These are phyloP conservation scores for Chrosomus eos DNA, from an alignment of 2,797 vertebrate species.

Conservation along the genomic window DNA sequence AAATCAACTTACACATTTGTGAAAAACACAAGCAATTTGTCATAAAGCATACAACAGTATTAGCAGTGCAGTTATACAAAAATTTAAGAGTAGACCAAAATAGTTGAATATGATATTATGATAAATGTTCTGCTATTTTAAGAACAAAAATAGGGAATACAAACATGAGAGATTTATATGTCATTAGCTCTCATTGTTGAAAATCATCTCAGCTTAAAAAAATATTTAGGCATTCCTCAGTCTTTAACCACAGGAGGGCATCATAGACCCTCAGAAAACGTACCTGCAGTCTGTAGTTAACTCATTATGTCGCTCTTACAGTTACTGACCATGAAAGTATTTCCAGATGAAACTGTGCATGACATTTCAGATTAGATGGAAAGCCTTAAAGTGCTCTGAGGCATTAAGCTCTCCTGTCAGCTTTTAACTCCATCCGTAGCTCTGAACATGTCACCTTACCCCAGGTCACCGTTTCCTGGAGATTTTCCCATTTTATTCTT, in stretches of 20 bases:
- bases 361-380: conserved; percentile 6
- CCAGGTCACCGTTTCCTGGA: conserved; percentile 13
- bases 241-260: conserved; percentile 23
- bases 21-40: not conserved
- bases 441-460: conserved; percentile 41
- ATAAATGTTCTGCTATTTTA: not conserved
- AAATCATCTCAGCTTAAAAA: not conserved
- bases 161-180: not conserved
- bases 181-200: not conserved
- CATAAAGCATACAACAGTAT: not conserved
- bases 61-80: not conserved
- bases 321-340: not conserved
- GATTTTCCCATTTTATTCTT: not conserved
- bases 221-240: conserved; percentile 1
- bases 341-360: not conserved
- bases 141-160: too few relatives aligned
- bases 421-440: not conserved
- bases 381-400: conserved; percentile 8
- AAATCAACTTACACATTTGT: not conserved
- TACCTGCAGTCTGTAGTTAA: not conserved
- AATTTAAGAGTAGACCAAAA: not conserved
- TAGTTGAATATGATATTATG: too few relatives aligned
- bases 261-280: not conserved
- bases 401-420: conserved; percentile 20
- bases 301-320: not conserved